Conservation (phyloP, 2,113 vertebrate genomes). For the Suncus etruscus region DNA sequence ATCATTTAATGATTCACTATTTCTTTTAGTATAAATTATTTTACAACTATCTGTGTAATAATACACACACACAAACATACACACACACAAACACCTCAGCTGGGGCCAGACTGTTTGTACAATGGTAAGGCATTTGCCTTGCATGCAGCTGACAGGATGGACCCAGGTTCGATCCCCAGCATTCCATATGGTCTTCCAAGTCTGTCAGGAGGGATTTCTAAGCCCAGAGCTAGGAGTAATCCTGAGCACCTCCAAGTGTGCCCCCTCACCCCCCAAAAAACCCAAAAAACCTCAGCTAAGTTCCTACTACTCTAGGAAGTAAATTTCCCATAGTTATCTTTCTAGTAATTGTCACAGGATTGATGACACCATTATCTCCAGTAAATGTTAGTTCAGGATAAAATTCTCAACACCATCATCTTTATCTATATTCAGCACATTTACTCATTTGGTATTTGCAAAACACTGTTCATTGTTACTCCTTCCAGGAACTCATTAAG, state of each 20-base stretch:
- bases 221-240: too few relatives aligned
- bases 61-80: neutral
- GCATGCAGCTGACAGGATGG: too few relatives aligned
- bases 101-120: too few relatives aligned
- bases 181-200: too few relatives aligned
- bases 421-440: neutral
- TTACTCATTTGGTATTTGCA: neutral
- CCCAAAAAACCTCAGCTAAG: neutral
- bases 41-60: slow-evolving; percentile 8
- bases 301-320: neutral
- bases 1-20: neutral
- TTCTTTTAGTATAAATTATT: slow-evolving; percentile 19
- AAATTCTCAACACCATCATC: neutral
- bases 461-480: neutral
- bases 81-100: too few relatives aligned
- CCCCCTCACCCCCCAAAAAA: too few relatives aligned
- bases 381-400: neutral
- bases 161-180: too few relatives aligned
- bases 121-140: too few relatives aligned
- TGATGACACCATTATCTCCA: neutral
- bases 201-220: too few relatives aligned
- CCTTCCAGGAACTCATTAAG: slow-evolving; percentile 20
- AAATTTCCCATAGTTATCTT: neutral
- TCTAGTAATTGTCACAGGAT: neutral
- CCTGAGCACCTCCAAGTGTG: too few relatives aligned